Evolutionary conservation across 2,888 invertebrate genomes (phyloP).

Genomic region (Lamellibrachia satsuma): DNA sequence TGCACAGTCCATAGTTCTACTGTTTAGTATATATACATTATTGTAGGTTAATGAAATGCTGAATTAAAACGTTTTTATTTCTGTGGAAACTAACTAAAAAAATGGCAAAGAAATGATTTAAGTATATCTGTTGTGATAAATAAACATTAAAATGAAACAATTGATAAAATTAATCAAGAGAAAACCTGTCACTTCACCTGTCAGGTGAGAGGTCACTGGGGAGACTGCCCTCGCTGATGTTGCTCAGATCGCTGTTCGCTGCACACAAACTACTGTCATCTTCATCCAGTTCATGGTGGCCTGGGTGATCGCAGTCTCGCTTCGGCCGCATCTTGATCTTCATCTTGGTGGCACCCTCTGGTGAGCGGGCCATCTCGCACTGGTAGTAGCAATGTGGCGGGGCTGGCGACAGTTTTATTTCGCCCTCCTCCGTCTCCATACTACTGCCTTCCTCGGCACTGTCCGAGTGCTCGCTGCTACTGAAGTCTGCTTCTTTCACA

Average conservation of each 20-base stretch:
- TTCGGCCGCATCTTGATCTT: slow-evolving; percentile 37
- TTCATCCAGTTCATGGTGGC: slow-evolving; percentile 27
- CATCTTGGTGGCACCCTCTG: slow-evolving; percentile 13
- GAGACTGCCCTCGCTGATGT: slow-evolving; percentile 54
- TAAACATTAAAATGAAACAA: too few species aligned
- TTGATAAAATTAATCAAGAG: too few species aligned
- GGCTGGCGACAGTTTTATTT: slow-evolving; percentile 25
- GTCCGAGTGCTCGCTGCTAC: slow-evolving; percentile 37
- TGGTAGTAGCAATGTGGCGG: slow-evolving; percentile 11
- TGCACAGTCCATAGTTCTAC: too few species aligned
- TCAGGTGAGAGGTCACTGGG: slow-evolving; percentile 42
- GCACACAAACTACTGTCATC: slow-evolving; percentile 41
- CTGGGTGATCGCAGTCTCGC: slow-evolving; percentile 18
- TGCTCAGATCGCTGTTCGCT: slow-evolving; percentile 56
- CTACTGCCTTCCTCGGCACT: slow-evolving; percentile 30
- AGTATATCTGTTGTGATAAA: too few species aligned
- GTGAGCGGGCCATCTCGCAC: not conserved
- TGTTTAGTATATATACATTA: too few species aligned
- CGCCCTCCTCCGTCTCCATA: slow-evolving; percentile 30
- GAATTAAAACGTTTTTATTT: too few species aligned
- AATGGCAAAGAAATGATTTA: too few species aligned
- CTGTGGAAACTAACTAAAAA: too few species aligned
- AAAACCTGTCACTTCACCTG: not conserved
- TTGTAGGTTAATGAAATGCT: too few species aligned
- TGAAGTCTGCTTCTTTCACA: slow-evolving; percentile 29